Evolutionary conservation across 2,797 vertebrate species (phyloP).

Genomic region (Danionella dracula): DNA sequence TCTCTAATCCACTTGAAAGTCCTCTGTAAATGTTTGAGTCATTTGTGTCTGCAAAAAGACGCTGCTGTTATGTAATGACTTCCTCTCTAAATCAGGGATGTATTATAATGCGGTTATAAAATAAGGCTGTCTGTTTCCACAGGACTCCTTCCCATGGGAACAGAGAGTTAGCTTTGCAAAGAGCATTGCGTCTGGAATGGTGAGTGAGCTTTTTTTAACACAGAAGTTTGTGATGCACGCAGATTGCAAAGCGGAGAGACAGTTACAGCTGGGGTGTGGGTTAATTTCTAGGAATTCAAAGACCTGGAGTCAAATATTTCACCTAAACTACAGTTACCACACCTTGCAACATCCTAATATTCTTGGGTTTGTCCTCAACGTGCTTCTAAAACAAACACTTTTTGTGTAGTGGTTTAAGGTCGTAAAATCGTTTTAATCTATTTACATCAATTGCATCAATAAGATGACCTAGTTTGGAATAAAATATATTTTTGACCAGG

Average conservation of each 20-base stretch:
- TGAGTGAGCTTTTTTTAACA: constrained; percentile 57
- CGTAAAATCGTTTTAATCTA: too few relatives aligned
- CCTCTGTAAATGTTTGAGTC: background rate
- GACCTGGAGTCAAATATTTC: too few relatives aligned
- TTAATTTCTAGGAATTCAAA: too few relatives aligned
- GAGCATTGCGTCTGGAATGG: constrained; percentile 95
- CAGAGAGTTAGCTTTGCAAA: constrained; percentile 92
- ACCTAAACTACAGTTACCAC: too few relatives aligned
- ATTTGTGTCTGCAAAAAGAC: background rate
- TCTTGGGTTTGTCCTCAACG: too few relatives aligned
- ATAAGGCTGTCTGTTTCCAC: constrained; percentile 23
- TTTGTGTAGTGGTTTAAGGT: too few relatives aligned
- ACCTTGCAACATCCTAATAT: too few relatives aligned
- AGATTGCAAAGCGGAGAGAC: background rate
- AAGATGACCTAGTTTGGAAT: too few relatives aligned
- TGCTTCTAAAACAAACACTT: too few relatives aligned
- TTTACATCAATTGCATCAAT: too few relatives aligned
- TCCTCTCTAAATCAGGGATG: background rate
- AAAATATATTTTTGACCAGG: too few relatives aligned
- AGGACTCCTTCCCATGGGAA: constrained; percentile 91
- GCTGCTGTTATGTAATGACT: background rate
- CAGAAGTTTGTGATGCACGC: background rate
- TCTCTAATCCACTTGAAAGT: background rate
- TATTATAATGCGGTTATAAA: constrained; percentile 8
- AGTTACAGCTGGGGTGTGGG: too few relatives aligned